Evolutionary conservation across 1,140 invertebrate species (phyloP).

Genomic region (Alviniconcha marisindica): DNA sequence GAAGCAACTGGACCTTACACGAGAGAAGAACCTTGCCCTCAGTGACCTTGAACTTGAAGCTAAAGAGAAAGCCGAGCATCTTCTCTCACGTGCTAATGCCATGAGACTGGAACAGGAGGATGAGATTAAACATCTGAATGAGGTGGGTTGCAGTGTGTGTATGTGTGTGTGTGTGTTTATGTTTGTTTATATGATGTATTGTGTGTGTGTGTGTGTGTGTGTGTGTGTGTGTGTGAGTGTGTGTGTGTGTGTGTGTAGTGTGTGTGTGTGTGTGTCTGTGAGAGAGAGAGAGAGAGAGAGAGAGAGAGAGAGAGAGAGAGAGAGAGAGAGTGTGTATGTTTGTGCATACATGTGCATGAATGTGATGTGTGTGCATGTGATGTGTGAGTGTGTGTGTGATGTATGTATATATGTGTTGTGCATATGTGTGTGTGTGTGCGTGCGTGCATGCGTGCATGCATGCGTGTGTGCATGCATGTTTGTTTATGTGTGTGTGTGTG

Average conservation of each 20-base stretch:
- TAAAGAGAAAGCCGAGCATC: slow-evolving; percentile 73
- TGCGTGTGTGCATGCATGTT: not conserved
- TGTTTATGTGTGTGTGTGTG: not conserved
- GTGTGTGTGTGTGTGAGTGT: not conserved
- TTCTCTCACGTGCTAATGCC: slow-evolving; percentile 73
- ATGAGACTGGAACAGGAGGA: slow-evolving; percentile 76
- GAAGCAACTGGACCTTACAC: slow-evolving; percentile 72
- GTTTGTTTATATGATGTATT: no score
- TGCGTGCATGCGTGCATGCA: not conserved
- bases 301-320: not conserved
- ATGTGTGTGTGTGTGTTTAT: slow-evolving; percentile 1
- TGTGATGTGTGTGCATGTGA: no score
- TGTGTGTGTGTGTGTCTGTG: slow-evolving; percentile 6
- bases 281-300: not conserved
- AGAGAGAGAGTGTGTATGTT: not conserved
- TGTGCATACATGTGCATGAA: no score
- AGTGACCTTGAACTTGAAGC: slow-evolving; percentile 75
- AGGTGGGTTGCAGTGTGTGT: slow-evolving; percentile 56
- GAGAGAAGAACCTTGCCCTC: slow-evolving; percentile 73
- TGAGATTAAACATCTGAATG: slow-evolving; percentile 77
- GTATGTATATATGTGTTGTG: not conserved
- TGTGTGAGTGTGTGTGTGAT: no score
- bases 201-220: slow-evolving; percentile 22
- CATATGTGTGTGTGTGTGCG: not conserved
- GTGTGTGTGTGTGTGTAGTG: slow-evolving; percentile 10